Base-by-base conservation (phyloP, 2,797 vertebrate genomes). In the Triplophysa yarkandensis region DNA sequence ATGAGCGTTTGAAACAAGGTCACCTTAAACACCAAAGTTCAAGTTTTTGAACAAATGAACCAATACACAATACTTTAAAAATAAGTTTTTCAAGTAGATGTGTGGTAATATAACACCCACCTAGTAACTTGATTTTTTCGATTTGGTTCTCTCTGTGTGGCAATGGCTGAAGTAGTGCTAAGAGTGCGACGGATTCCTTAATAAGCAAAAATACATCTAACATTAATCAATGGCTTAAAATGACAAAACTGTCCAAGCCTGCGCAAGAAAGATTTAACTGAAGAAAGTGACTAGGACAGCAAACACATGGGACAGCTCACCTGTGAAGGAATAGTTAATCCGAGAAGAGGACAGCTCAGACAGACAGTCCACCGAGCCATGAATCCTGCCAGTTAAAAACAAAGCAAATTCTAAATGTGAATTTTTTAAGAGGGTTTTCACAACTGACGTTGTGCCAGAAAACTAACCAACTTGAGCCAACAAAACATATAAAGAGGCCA, bases 301-400 rank as follows among this genome's bases (percentile, higher is more conserved):
- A 27, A 9, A 52, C 16, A 14, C 23, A 7, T 34, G 6, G 44
- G 48, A 69, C 28, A 54, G 80, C 93, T 91, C 91, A 99, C 97
- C 96, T 63, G 90, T 91, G 81, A 95, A 87, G 75, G 92, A 87
- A 82, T 88, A 91, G 78, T 85, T 94, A 80, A 91, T 87, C 83
- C 93, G 94, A 74, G 90, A 94, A 6, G 90, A 91, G 0, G 95
- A 93, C 78, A 94, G 91, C 83, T 97, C 96, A 16, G 95, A 91
- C 30, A 99, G 94, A 23, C 95, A 96, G 71, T 98, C 97, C 68
- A 97, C 85, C 13, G 96, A 97, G 36, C 95, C 95, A 2, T 94
- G 92, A 82, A 93, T 91, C 87, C 92, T 93, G 80, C 3, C 66
- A 70, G 34, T 41, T 48, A 65, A 74, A n/a, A 10, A 27, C 39